Conservation (phyloP, 2,113 vertebrate genomes). For the Petrocephalus microphthalmus region DNA sequence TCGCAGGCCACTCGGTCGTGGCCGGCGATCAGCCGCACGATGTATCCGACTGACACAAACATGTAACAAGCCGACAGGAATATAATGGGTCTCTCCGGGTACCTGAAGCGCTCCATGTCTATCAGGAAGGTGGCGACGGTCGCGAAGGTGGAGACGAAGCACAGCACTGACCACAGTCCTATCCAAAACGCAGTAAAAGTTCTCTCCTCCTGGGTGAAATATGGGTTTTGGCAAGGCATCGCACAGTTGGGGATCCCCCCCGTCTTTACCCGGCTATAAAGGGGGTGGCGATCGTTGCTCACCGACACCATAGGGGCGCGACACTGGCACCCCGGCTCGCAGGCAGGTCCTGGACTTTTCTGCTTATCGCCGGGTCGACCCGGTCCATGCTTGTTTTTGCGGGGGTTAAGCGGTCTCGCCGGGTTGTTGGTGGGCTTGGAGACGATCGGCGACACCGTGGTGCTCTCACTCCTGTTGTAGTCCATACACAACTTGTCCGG, state of each 20-base stretch:
- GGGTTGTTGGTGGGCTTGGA: constrained; percentile 49
- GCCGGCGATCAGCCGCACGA: constrained; percentile 75
- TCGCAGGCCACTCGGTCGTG: constrained; percentile 81
- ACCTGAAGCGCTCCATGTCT: constrained; percentile 86
- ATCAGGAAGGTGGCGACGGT: constrained; percentile 86
- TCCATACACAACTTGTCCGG: constrained; percentile 87
- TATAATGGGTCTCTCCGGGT: constrained; percentile 86
- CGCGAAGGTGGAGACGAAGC: constrained; percentile 81
- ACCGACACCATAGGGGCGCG: constrained; percentile 78
- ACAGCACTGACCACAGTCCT: constrained; percentile 83
- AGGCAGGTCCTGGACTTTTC: constrained; percentile 51
- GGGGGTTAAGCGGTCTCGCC: constrained; percentile 51
- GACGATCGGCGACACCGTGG: constrained; percentile 61
- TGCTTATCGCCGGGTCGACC: constrained; percentile 42
- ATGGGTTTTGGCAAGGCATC: constrained; percentile 81
- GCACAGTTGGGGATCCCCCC: constrained; percentile 79
- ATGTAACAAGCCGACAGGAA: constrained; percentile 88
- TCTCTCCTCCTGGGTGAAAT: constrained; percentile 77
- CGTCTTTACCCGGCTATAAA: constrained; percentile 75
- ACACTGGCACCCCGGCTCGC: constrained; percentile 76
- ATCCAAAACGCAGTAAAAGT: constrained; percentile 86
- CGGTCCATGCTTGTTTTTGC: constrained; percentile 50
- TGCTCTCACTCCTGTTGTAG: constrained; percentile 79
- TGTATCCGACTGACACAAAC: constrained; percentile 80
- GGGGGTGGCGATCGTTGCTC: constrained; percentile 67